phyloP scores from a whole-genome alignment of 2,888 invertebrate genomes.

The Cosmorhoe ocellata region DNA sequence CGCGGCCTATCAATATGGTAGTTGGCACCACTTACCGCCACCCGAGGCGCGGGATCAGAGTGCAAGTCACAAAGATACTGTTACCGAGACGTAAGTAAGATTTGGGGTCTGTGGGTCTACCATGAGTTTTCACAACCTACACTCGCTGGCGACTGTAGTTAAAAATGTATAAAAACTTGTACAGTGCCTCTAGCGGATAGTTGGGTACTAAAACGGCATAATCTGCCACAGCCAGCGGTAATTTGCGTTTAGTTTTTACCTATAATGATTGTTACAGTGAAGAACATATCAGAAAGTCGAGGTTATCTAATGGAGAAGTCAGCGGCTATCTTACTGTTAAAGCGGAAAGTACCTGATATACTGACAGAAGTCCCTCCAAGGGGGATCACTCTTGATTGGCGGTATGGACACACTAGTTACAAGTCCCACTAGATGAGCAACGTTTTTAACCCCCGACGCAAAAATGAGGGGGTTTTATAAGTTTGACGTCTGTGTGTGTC shows the following conservation, averaged over 20 bases:
- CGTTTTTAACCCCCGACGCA: no score
- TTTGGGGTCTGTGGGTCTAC: no score
- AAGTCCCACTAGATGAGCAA: not conserved
- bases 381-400: constrained; percentile 50
- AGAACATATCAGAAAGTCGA: constrained; percentile 35
- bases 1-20: constrained; percentile 60
- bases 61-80: constrained; percentile 63
- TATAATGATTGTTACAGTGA: constrained; percentile 46
- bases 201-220: no score
- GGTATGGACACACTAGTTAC: not conserved
- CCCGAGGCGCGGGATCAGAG: constrained; percentile 62
- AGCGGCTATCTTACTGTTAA: constrained; percentile 55
- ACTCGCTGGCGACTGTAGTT: no score
- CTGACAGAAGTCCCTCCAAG: constrained; percentile 58
- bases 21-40: constrained; percentile 60
- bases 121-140: no score
- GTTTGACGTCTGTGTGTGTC: no score
- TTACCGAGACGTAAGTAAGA: constrained; percentile 59
- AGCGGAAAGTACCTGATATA: constrained; percentile 56
- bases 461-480: no score
- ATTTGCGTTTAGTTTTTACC: no score
- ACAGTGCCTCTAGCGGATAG: no score
- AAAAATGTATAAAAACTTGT: no score
- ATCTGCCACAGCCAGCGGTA: no score
- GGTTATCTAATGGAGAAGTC: constrained; percentile 59